phyloP scores from a whole-genome alignment of 2,113 vertebrate species.

The Equus przewalskii region DNA sequence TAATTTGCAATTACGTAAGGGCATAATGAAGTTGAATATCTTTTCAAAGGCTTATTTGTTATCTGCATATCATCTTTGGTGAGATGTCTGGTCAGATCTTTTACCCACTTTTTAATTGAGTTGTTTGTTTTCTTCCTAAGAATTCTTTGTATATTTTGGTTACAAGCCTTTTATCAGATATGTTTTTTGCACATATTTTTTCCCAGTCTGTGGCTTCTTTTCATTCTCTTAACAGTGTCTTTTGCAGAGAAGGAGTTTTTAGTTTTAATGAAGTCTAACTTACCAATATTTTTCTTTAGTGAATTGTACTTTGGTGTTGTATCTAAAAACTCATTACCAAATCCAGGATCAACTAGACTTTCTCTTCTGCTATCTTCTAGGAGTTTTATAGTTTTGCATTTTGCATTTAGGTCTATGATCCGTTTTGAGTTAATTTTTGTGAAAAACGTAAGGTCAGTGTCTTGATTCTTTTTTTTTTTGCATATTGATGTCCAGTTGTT shows the following conservation, averaged over 20 bases:
- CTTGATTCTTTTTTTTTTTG: neutral
- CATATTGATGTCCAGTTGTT: neutral
- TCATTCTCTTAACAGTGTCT: neutral
- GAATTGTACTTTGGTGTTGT: neutral
- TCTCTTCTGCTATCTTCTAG: neutral
- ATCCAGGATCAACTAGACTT: neutral
- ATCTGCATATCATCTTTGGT: neutral
- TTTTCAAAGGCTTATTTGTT: neutral
- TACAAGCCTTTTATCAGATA: neutral
- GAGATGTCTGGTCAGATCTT: neutral
- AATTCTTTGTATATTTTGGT: neutral
- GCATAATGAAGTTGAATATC: neutral
- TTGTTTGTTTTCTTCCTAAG: neutral
- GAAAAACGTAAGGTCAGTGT: neutral
- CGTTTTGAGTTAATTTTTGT: neutral
- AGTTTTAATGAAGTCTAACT: neutral
- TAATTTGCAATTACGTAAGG: neutral
- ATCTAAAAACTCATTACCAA: neutral
- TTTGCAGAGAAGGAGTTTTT: neutral
- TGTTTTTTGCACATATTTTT: neutral
- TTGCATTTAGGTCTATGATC: neutral
- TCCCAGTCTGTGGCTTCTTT: neutral
- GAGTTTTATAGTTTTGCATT: neutral
- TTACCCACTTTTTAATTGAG: neutral
- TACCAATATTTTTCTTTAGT: neutral